A percentile compares a stretch with the other conserved stretches of the same genome.
Conservation (phyloP, 1,140 invertebrate genomes). For the Melitaea cinxia region DNA sequence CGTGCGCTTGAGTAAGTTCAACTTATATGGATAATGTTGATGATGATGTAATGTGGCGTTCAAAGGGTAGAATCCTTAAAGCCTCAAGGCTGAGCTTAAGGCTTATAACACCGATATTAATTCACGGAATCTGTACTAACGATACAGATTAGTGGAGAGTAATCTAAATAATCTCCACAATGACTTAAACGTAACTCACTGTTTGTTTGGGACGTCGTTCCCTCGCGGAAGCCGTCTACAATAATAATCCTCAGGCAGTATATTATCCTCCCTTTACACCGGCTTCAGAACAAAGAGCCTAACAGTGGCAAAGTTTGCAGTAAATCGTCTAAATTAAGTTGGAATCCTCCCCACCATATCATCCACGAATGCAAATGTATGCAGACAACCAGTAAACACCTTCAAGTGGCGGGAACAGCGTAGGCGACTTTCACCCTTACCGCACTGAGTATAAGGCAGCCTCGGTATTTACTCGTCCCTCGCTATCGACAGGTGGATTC, state of each 20-base stretch:
- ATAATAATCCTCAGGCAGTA: slow-evolving; percentile 27
- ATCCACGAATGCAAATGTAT: slow-evolving; percentile 50
- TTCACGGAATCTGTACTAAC: slow-evolving; percentile 12
- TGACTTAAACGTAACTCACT: slow-evolving; percentile 10
- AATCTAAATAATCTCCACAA: not conserved
- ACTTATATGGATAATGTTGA: too few species aligned
- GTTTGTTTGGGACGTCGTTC: slow-evolving; percentile 23
- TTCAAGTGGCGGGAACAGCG: slow-evolving; percentile 14
- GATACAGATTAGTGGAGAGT: slow-evolving; percentile 11
- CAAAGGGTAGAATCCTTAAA: not conserved
- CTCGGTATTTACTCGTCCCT: slow-evolving; percentile 7
- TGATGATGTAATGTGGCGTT: too few species aligned
- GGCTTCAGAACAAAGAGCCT: slow-evolving; percentile 36
- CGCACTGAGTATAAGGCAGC: not conserved
- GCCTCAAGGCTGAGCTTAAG: slow-evolving; percentile 1
- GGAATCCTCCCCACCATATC: slow-evolving; percentile 36
- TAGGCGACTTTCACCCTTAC: slow-evolving; percentile 11
- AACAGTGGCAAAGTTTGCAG: slow-evolving; percentile 33
- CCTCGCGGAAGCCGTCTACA: slow-evolving; percentile 13
- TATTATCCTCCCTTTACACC: slow-evolving; percentile 11
- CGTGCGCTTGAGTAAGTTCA: too few species aligned
- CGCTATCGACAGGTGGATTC: slow-evolving; percentile 41
- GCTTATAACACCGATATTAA: slow-evolving; percentile 13
- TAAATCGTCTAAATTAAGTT: slow-evolving; percentile 54
- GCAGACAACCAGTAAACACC: slow-evolving; percentile 42